Evolutionary conservation across 2,113 vertebrate genomes (phyloP).

Genomic region (Cynocephalus volans): DNA sequence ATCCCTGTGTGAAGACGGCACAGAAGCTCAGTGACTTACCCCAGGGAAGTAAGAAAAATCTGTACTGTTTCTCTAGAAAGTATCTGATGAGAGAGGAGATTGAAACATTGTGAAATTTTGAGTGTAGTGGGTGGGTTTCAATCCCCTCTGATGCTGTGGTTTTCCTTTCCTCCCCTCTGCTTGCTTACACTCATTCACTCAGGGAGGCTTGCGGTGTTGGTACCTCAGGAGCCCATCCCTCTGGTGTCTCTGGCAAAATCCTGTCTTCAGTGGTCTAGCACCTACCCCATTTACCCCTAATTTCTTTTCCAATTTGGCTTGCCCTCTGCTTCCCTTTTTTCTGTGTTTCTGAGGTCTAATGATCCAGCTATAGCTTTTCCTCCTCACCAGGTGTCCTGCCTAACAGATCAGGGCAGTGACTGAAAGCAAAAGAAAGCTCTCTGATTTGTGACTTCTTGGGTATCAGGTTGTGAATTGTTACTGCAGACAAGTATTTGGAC

Average conservation of each 20-base stretch:
- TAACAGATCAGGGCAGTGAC: background rate
- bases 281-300: background rate
- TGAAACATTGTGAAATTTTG: background rate
- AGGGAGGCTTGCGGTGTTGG: no score
- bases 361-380: background rate
- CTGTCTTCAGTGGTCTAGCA: background rate
- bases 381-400: background rate
- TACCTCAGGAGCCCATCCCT: background rate
- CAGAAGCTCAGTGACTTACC: background rate
- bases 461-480: background rate
- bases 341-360: background rate
- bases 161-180: background rate
- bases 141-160: no score
- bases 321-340: background rate
- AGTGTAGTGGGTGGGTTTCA: background rate
- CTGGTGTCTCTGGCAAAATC: background rate
- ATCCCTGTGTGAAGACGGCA: background rate
- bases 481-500: background rate
- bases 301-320: background rate
- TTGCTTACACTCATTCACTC: background rate
- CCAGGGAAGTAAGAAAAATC: background rate
- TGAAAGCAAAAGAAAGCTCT: conserved; percentile 14
- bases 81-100: background rate
- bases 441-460: background rate
- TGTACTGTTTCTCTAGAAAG: background rate